Base-by-base conservation (phyloP, 2,888 invertebrate species). In the Eupithecia subfuscata region DNA sequence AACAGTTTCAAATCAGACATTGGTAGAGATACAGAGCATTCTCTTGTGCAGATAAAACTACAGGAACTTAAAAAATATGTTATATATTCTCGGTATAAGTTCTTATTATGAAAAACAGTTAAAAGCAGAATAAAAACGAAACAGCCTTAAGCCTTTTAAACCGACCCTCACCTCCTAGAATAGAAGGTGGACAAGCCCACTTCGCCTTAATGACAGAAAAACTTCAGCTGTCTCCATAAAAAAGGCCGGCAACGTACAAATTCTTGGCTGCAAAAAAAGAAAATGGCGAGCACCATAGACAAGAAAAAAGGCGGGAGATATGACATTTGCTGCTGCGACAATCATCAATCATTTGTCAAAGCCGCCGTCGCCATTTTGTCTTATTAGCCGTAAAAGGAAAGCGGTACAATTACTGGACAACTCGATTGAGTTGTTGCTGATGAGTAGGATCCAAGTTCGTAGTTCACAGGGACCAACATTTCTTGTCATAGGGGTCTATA, bases 301-400 rank as follows among this genome's bases (percentile, higher is more conserved):
- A 70, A 75, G 77, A 77, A 83, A 82, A 81, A 79, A 80, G 80
- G 81, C 78, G 82, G 77, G 79, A 81, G 79, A 77, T 80, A 82
- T 90, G 91, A 91, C 92, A 89, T 92, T 91, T 89, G 83, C 82
- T 79, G 79, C 84, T 80, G 84, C 79, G 84, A 86, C 84, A 85
- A 85, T 83, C 86, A 90, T 91, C 88, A 89, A 91, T 92, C 90
- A 91, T 89, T 83, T 88, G 90, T 91, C 91, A 90, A 89, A 89
- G 84, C 82, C 64, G 77, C 77, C 77, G 82, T 82, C 88, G 89
- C 91, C 91, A 92, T 92, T 87, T 92, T 91, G 91, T 86, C 87
- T 85, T 88, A 90, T 92, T 91, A 91, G 84, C 91, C 91, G 84
- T 90, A 91, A 82, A 90, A 86, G 91, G 91, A 84, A 86, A 84